Percentiles rank a stretch among this genome's conserved stretches.
Conservation (phyloP, 2,888 invertebrate genomes). For the Amphipoea oculea region DNA sequence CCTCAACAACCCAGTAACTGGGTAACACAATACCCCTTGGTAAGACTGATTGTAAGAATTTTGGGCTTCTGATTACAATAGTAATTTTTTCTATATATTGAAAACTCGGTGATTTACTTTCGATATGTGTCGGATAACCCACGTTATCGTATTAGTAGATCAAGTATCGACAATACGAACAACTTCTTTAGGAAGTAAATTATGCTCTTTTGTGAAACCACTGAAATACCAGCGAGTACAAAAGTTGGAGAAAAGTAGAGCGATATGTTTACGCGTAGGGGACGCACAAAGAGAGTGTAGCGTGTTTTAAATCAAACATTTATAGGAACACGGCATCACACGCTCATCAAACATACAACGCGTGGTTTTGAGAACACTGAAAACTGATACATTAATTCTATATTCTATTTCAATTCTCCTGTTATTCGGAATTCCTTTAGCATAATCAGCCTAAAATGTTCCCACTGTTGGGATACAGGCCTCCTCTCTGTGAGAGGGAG, state of each 20-base stretch:
- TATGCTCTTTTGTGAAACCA: slow-evolving; percentile 5
- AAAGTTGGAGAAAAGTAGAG: slow-evolving; percentile 29
- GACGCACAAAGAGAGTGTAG: slow-evolving; percentile 13
- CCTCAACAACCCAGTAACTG: too few relatives aligned
- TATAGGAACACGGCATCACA: slow-evolving; percentile 27
- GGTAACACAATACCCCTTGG: too few relatives aligned
- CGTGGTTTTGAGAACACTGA: slow-evolving; percentile 20
- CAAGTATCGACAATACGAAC: background rate
- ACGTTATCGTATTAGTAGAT: background rate
- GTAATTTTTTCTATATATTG: background rate
- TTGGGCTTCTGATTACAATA: too few relatives aligned
- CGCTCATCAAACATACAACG: slow-evolving; percentile 40
- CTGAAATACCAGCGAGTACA: slow-evolving; percentile 7
- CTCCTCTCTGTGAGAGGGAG: background rate
- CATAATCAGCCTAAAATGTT: background rate
- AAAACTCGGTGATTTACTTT: too few relatives aligned
- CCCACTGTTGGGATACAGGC: background rate
- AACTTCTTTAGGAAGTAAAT: background rate
- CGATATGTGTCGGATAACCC: too few relatives aligned
- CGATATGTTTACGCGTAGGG: slow-evolving; percentile 18
- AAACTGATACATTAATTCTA: background rate
- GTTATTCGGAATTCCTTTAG: background rate
- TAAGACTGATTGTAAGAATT: too few relatives aligned
- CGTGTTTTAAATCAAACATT: slow-evolving; percentile 48
- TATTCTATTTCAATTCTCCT: background rate